These are phyloP conservation scores for Antigone vipio DNA, from an alignment of 2,113 vertebrate species.

Conservation along the genomic window DNA sequence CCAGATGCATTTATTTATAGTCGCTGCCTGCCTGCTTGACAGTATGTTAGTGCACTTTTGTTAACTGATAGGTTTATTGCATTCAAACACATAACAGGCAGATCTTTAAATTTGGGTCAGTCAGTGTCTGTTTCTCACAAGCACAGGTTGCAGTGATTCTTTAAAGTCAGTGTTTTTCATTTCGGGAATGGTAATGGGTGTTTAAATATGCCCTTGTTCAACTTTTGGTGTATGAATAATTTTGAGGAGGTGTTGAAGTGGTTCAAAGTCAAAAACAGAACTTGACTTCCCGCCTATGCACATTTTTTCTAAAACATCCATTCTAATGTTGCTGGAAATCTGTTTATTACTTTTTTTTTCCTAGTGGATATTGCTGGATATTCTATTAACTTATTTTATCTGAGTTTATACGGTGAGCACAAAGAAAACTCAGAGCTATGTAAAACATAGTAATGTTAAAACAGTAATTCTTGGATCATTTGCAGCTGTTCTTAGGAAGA, in stretches of 20 bases:
- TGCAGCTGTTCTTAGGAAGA: neutral
- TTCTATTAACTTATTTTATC: neutral
- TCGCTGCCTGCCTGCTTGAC: neutral
- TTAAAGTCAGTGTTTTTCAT: neutral
- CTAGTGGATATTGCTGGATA: neutral
- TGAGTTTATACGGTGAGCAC: neutral
- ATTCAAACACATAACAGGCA: neutral
- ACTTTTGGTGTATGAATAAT: conserved; percentile 16
- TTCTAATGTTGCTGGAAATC: neutral
- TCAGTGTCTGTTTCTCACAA: neutral
- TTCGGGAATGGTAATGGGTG: neutral
- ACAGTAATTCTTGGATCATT: neutral
- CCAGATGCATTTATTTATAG: neutral
- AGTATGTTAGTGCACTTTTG: neutral
- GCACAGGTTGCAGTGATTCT: neutral
- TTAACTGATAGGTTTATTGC: neutral
- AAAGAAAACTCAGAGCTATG: neutral
- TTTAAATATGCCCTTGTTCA: neutral
- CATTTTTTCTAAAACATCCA: neutral
- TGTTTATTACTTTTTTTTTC: neutral
- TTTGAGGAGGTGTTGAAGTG: conserved; percentile 35
- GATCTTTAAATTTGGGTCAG: neutral
- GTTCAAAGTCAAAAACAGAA: conserved; percentile 8
- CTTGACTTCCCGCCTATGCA: neutral
- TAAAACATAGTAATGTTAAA: accelerated